Conservation (phyloP, 2,113 vertebrate species). For the Anseranas semipalmata region DNA sequence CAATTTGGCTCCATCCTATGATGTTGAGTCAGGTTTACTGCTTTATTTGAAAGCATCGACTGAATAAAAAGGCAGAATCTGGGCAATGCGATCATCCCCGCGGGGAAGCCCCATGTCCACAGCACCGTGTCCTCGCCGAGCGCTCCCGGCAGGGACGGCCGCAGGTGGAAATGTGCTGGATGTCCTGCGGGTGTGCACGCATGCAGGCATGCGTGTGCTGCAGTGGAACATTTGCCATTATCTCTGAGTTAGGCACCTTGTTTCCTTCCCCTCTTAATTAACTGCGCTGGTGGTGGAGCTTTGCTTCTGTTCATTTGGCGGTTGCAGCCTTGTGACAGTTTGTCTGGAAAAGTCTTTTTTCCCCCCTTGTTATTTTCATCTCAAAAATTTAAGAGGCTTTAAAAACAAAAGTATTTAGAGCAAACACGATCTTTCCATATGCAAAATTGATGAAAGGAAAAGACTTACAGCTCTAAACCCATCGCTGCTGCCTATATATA, state of each 20-base stretch:
- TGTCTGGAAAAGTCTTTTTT: constrained; percentile 55
- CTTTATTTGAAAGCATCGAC: constrained; percentile 5
- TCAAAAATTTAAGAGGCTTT: constrained; percentile 76
- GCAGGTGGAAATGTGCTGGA: not conserved
- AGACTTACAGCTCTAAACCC: not conserved
- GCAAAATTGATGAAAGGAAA: constrained; percentile 60
- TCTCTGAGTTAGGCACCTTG: constrained; percentile 42
- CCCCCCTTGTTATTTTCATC: not conserved
- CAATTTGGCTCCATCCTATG: fast-evolving
- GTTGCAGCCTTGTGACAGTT: constrained; percentile 69
- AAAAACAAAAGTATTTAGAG: constrained; percentile 59
- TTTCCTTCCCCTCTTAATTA: constrained; percentile 67
- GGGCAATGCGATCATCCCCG: not conserved
- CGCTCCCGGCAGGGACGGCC: not conserved
- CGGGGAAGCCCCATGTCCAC: constrained; percentile 22
- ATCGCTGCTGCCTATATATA: not conserved
- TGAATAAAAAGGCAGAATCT: fast-evolving
- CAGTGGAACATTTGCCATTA: constrained; percentile 19
- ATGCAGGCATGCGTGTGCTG: not conserved
- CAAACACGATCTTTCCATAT: constrained; percentile 12
- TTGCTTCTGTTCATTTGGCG: constrained; percentile 51
- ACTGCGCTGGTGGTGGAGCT: constrained; percentile 47
- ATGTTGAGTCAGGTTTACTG: not conserved
- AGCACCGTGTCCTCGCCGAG: constrained; percentile 28
- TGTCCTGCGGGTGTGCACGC: not conserved